Percentiles rank a stretch among this genome's conserved stretches.
Conservation (phyloP, 2,113 vertebrate species). For the Vulpes lagopus region DNA sequence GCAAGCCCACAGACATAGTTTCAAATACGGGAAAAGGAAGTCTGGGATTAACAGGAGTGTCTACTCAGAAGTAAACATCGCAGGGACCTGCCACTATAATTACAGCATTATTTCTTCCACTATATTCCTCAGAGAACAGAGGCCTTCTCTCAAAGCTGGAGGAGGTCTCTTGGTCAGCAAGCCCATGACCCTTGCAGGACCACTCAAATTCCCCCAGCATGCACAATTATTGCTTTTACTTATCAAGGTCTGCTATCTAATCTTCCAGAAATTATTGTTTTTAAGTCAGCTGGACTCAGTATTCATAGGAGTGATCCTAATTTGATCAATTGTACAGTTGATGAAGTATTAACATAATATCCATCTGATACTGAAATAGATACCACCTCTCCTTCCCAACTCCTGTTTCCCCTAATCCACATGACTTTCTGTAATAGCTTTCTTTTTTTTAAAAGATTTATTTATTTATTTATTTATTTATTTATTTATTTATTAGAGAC, state of each 20-base stretch:
- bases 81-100: not conserved
- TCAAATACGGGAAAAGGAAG: not conserved
- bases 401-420: not conserved
- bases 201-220: not conserved
- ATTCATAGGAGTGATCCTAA: not conserved
- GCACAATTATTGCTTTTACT: not conserved
- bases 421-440: constrained; percentile 62
- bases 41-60: not conserved
- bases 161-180: not conserved
- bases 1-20: not conserved
- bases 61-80: constrained; percentile 6
- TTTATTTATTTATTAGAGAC: no score
- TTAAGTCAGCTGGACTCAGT: not conserved
- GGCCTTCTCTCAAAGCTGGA: not conserved
- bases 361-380: not conserved
- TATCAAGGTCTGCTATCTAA: not conserved
- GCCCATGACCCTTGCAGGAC: not conserved
- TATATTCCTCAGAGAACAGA: not conserved
- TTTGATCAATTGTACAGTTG: not conserved
- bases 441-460: not conserved
- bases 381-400: not conserved
- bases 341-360: not conserved
- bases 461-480: no score
- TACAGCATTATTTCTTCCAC: not conserved
- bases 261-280: not conserved